A percentile compares a stretch with the other conserved stretches of the same genome.
phyloP scores from a whole-genome alignment of 2,113 vertebrate genomes.

The Clarias batrachus region DNA sequence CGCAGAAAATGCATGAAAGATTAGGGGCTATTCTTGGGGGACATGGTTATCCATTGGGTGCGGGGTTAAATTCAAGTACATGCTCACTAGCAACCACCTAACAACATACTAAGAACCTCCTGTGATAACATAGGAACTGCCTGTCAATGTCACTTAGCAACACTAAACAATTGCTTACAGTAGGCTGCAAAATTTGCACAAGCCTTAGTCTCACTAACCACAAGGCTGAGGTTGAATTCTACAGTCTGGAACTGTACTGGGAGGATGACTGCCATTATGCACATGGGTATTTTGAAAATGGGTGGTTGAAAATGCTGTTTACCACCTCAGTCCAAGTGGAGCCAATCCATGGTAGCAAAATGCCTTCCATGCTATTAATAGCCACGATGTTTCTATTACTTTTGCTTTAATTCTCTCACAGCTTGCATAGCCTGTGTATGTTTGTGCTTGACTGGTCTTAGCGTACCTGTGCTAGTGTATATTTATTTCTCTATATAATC shows the following conservation, averaged over 20 bases:
- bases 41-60: neutral
- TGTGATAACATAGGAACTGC: neutral
- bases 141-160: too few species aligned
- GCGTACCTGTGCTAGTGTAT: neutral
- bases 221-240: neutral
- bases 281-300: neutral
- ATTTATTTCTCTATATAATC: too few species aligned
- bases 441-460: neutral
- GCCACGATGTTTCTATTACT: neutral
- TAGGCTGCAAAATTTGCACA: neutral
- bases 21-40: neutral
- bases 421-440: neutral
- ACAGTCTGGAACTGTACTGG: neutral
- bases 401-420: neutral
- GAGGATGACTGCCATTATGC: neutral
- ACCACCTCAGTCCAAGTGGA: neutral
- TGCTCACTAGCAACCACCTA: neutral
- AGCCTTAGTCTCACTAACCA: neutral
- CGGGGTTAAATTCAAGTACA: neutral
- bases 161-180: neutral
- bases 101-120: neutral
- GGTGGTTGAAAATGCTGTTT: neutral
- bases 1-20: neutral
- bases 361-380: neutral
- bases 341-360: neutral